A percentile compares a stretch with the other conserved stretches of the same genome.
phyloP scores from a whole-genome alignment of 2,797 vertebrate species.

The Oreochromis grahami region DNA sequence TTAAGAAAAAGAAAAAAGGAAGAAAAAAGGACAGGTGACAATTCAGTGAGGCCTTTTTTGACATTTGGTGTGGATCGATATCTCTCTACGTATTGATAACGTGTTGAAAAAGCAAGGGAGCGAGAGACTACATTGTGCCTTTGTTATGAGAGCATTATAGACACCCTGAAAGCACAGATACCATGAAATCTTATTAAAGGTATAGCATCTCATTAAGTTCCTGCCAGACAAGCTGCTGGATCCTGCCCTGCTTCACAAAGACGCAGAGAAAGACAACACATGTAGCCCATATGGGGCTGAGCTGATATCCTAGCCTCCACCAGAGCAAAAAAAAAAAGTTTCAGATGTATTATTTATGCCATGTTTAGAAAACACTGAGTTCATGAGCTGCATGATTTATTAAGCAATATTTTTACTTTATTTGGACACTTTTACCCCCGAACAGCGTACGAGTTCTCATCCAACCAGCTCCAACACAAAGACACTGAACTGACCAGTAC shows the following conservation, averaged over 20 bases:
- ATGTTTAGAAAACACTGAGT: constrained; percentile 17
- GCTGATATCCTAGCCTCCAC: constrained; percentile 39
- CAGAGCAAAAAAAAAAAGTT: constrained; percentile 16
- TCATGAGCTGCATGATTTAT: constrained; percentile 36
- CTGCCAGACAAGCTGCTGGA: constrained; percentile 53
- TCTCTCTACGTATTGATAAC: constrained; percentile 13
- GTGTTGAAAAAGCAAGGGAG: not conserved
- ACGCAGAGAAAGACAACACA: constrained; percentile 49
- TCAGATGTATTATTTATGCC: constrained; percentile 50
- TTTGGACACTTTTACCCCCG: not conserved
- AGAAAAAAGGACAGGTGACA: constrained; percentile 8
- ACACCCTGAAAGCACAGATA: constrained; percentile 51
- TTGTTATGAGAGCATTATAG: constrained; percentile 50
- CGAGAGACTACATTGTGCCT: constrained; percentile 1
- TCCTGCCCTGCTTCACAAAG: constrained; percentile 33
- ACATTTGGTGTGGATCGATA: constrained; percentile 46
- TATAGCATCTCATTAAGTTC: constrained; percentile 66
- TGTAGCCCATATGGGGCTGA: constrained; percentile 68
- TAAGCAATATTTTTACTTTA: not conserved
- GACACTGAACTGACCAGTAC: not conserved
- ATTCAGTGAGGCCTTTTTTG: constrained; percentile 15
- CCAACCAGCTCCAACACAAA: constrained; percentile 3
- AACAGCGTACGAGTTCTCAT: constrained; percentile 23
- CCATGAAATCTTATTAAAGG: constrained; percentile 67
- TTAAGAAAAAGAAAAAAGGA: not conserved